These are phyloP conservation scores for Cricetomys ansorgei DNA, from an alignment of 2,113 vertebrate genomes.

Conservation along the genomic window DNA sequence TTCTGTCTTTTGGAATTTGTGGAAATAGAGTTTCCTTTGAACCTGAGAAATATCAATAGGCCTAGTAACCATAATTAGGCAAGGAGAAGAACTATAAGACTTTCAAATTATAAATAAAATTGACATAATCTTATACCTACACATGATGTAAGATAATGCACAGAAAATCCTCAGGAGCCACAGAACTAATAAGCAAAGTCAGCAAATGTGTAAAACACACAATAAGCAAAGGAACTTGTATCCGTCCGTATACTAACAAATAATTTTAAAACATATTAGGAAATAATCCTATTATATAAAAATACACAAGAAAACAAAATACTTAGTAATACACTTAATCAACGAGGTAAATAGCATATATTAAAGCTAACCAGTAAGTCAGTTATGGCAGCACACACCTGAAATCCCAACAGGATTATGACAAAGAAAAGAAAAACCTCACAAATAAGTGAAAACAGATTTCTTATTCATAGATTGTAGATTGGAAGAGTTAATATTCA, in stretches of 20 bases:
- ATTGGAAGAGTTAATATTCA: not conserved
- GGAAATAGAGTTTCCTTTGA: not conserved
- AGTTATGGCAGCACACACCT: not conserved
- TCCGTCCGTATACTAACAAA: not conserved
- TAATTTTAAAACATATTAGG: not conserved
- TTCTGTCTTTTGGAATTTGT: not conserved
- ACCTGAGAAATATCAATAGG: not conserved
- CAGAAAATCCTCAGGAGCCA: not conserved
- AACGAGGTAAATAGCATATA: not conserved
- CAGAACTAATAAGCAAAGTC: not conserved
- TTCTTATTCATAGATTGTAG: not conserved
- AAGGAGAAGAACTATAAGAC: not conserved
- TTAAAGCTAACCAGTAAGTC: not conserved
- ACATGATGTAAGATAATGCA: not conserved
- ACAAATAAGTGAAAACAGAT: not conserved
- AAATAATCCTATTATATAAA: not conserved
- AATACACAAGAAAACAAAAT: not conserved
- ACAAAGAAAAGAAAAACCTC: not conserved
- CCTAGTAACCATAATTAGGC: not conserved
- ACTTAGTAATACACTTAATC: not conserved
- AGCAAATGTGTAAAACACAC: not conserved
- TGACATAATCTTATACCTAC: not conserved
- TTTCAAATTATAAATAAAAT: not conserved
- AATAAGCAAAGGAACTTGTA: not conserved
- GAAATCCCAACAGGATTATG: not conserved